Conservation (phyloP, 2,113 vertebrate genomes). For the Setophaga petechia region DNA sequence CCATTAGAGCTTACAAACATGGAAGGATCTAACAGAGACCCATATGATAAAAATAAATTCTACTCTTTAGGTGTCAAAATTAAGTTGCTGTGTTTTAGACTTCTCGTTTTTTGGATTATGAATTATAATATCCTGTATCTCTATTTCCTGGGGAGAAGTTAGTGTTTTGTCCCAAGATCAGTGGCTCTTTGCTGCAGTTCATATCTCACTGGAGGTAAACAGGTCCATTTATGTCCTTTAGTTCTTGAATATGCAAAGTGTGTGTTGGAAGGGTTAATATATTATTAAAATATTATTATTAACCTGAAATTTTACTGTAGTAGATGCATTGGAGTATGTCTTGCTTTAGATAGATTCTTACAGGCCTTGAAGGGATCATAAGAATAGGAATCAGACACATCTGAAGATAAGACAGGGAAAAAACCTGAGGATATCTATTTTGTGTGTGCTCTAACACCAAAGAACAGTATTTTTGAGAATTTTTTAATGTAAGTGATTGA, state of each 20-base stretch:
- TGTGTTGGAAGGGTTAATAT: background rate
- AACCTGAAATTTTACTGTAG: background rate
- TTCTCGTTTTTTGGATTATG: background rate
- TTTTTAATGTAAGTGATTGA: background rate
- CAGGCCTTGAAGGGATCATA: background rate
- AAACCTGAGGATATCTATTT: background rate
- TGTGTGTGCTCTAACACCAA: rapidly evolving
- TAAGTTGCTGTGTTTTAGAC: background rate
- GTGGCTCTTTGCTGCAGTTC: background rate
- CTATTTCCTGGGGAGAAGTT: background rate
- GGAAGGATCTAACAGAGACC: background rate
- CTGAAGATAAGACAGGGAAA: background rate
- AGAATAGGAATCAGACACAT: background rate
- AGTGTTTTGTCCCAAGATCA: background rate
- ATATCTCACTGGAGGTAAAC: background rate
- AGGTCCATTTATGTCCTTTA: background rate
- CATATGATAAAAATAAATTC: background rate
- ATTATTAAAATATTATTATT: background rate
- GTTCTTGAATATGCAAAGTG: background rate
- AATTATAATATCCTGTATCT: background rate
- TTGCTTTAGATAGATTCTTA: background rate
- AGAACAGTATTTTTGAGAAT: background rate
- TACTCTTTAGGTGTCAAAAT: background rate
- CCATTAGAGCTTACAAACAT: background rate
- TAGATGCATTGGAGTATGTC: background rate